Evolutionary conservation across 2,888 invertebrate species (phyloP).

Genomic region (Drosophila anomalata): DNA sequence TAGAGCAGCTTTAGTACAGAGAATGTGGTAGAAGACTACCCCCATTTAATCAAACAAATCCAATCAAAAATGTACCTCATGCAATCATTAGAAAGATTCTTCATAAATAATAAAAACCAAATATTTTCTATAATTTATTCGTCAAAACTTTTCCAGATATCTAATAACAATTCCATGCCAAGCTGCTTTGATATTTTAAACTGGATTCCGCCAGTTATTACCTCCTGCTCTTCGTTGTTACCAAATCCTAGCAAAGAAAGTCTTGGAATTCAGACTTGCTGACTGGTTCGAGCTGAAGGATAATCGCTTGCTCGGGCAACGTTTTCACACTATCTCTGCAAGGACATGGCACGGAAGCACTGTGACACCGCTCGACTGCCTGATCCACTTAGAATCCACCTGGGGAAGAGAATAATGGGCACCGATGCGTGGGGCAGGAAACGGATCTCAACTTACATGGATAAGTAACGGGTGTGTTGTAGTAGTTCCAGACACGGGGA

Average conservation of each 20-base stretch:
- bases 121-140: too few relatives aligned
- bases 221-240: too few relatives aligned
- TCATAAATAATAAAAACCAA: too few relatives aligned
- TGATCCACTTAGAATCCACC: constrained; percentile 33
- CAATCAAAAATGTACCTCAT: too few relatives aligned
- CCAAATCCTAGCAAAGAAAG: neutral
- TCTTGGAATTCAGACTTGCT: neutral
- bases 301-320: constrained; percentile 48
- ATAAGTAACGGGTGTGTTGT: constrained; percentile 84
- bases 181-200: too few relatives aligned
- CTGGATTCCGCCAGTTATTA: too few relatives aligned
- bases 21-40: too few relatives aligned
- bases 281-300: constrained; percentile 17
- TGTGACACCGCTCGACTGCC: neutral
- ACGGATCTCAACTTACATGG: constrained; percentile 71
- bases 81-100: too few relatives aligned
- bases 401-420: constrained; percentile 15
- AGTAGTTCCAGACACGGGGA: constrained; percentile 75
- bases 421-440: constrained; percentile 9
- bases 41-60: too few relatives aligned
- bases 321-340: neutral
- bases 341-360: neutral
- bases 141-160: too few relatives aligned
- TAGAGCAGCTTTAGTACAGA: too few relatives aligned
- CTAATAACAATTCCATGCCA: too few relatives aligned